Base-by-base conservation (phyloP, 2,888 invertebrate species). In the Camptogramma bilineatum region DNA sequence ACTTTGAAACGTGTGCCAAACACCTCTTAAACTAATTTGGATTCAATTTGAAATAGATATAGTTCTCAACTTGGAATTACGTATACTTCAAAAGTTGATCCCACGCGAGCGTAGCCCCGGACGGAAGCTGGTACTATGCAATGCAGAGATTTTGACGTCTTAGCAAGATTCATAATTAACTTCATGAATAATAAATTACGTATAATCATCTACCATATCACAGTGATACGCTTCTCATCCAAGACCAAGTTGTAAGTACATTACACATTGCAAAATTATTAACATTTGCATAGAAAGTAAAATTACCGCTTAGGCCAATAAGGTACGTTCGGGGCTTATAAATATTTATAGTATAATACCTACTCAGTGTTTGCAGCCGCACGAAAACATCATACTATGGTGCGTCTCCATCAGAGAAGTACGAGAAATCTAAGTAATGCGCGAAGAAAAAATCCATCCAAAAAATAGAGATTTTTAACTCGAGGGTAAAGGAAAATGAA, bases 331-430 rank as follows among this genome's bases (percentile, higher is more conserved):
- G 16, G 56, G 52, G 61, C 60, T 71, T 70, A 73, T 73, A 65
- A 66, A 73, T 73, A 73, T 71, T 69, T 68, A 72, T 72, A 59
- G 19, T 46, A 62, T 70, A 72, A 68, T 69, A 60, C n/a, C n/a
- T n/a, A n/a, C 56, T 56, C 65, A 39, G 52, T 57, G 66, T 54
- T 54, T 60, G 31, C 4, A 60, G 52, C 48, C 52, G 39, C 56
- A 48, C 42, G 48, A 52, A 64, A 61, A 47, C 52, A 55, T 53
- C 50, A 28, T 46, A 52, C 44, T 42, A 34, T 8, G 34, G 34
- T 10, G 34, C 34, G 34, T 34, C 9, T 24, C 8, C 34, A 34
- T 0, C 10, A 34, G 34, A 34, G 24, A 24, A 4, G 9, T 34
- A 34, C 10, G 34, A 28, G 8, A 28, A n/a, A n/a, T n/a, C n/a